Evolutionary conservation across 2,113 vertebrate genomes (phyloP).

Genomic region (Rhinolophus sinicus): DNA sequence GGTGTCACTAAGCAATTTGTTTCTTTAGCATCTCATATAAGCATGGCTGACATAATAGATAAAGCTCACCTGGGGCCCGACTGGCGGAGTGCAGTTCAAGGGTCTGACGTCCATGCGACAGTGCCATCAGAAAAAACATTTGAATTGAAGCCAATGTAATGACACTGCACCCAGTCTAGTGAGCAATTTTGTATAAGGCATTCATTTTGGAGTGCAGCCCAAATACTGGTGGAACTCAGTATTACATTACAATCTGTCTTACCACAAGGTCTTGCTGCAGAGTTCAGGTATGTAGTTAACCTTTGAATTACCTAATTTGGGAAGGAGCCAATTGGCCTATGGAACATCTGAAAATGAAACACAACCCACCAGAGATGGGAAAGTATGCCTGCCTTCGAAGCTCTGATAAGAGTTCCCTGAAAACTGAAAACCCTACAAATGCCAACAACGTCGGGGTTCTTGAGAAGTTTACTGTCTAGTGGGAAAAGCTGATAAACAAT

Average conservation of each 20-base stretch:
- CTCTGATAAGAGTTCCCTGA: not conserved
- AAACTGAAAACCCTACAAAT: not conserved
- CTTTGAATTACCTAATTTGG: not conserved
- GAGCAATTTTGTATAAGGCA: not conserved
- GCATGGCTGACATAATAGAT: not conserved
- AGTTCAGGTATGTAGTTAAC: not conserved
- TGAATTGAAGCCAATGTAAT: not conserved
- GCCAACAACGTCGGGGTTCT: not conserved
- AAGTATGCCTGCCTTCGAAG: not conserved
- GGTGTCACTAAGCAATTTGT: not conserved
- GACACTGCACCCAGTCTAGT: not conserved
- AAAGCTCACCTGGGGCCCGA: not conserved
- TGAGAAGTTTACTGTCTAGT: not conserved
- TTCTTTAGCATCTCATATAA: not conserved
- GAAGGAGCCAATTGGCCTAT: not conserved
- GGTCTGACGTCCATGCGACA: not conserved
- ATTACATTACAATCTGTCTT: not conserved
- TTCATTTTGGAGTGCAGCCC: not conserved
- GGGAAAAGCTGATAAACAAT: not conserved
- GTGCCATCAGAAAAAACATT: not conserved
- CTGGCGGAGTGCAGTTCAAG: not conserved
- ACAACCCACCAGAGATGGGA: not conserved
- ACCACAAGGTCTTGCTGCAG: not conserved
- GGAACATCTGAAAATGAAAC: constrained; percentile 46
- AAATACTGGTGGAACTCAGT: not conserved